Evolutionary conservation across 2,888 invertebrate species (phyloP).

Genomic region (Galerucella pusilla): DNA sequence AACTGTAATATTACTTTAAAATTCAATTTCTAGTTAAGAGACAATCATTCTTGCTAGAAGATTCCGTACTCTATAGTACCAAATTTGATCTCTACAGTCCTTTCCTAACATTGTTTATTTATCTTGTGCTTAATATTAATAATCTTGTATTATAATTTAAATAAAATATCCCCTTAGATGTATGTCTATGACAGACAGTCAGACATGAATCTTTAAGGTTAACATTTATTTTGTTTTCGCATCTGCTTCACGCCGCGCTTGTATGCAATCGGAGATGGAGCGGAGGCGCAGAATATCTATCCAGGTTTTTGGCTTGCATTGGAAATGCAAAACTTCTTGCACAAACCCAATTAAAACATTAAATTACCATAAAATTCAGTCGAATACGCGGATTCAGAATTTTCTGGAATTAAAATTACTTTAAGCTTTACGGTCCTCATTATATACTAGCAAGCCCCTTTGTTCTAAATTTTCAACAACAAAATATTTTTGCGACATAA

Average conservation of each 20-base stretch:
- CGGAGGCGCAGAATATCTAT: constrained; percentile 7
- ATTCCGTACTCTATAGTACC: too few relatives aligned
- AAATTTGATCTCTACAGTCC: too few relatives aligned
- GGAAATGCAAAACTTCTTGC: constrained; percentile 38
- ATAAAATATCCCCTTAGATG: background rate
- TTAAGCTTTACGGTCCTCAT: background rate
- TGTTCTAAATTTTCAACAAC: too few relatives aligned
- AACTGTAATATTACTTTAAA: too few relatives aligned
- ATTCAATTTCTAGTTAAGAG: too few relatives aligned
- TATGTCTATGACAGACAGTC: background rate
- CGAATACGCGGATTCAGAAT: constrained; percentile 24
- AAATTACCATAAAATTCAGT: constrained; percentile 52
- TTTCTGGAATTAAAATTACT: constrained; percentile 21
- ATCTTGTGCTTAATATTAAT: too few relatives aligned
- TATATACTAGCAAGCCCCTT: background rate
- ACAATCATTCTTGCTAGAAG: too few relatives aligned
- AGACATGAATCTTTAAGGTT: constrained; percentile 3
- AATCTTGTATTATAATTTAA: too few relatives aligned
- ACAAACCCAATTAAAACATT: constrained; percentile 51
- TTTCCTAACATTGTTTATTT: too few relatives aligned
- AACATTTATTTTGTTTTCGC: constrained; percentile 15
- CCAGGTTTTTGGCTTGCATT: constrained; percentile 7
- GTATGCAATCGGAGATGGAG: background rate
- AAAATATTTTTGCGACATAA: too few relatives aligned
- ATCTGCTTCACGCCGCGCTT: constrained; percentile 3